Evolutionary conservation across 1,140 invertebrate genomes (phyloP).

Genomic region (Rhagoletis zephyria): DNA sequence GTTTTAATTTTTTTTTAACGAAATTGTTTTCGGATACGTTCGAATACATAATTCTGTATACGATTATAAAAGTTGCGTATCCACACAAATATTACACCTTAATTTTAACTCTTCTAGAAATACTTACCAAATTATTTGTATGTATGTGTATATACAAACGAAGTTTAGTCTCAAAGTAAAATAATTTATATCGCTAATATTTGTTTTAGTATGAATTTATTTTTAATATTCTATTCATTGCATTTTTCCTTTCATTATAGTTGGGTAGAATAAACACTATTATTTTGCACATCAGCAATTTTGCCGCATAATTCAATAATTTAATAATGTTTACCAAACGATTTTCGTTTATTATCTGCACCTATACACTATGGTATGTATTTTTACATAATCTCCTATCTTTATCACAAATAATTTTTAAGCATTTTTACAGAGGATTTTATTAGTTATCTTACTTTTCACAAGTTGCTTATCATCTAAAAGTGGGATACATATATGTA

Average conservation of each 20-base stretch:
- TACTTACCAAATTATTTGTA: too few species aligned
- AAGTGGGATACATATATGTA: not conserved
- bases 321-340: not conserved
- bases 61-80: too few species aligned
- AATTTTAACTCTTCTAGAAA: too few species aligned
- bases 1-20: too few species aligned
- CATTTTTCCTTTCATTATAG: conserved; percentile 34
- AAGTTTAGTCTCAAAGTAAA: too few species aligned
- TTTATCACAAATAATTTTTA: conserved; percentile 50
- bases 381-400: not conserved
- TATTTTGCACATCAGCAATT: not conserved
- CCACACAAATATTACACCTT: too few species aligned
- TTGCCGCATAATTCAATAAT: conserved; percentile 7
- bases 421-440: conserved; percentile 39
- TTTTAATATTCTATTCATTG: conserved; percentile 10
- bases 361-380: conserved; percentile 11
- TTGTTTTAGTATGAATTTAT: conserved; percentile 35
- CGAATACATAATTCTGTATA: too few species aligned
- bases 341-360: not conserved
- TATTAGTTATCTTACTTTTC: not conserved
- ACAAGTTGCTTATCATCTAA: conserved; percentile 9
- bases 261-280: conserved; percentile 6
- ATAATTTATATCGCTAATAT: not conserved
- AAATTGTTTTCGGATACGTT: too few species aligned
- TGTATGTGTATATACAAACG: too few species aligned